Evolutionary conservation across 1,140 invertebrate species (phyloP).

Genomic region (Pseudomyrmex cubaensis): DNA sequence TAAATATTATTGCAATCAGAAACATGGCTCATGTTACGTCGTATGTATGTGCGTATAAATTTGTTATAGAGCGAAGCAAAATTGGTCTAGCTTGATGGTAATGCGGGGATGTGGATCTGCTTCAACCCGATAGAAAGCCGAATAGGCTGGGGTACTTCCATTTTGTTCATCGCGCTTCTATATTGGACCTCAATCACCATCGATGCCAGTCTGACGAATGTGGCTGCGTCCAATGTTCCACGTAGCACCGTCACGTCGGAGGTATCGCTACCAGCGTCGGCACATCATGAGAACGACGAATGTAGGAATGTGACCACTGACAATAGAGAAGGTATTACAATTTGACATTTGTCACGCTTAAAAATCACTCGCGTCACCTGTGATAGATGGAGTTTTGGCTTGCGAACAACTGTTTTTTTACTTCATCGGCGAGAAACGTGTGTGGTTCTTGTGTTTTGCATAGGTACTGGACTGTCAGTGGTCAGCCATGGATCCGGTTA

Average conservation of each 20-base stretch:
- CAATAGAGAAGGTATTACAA: constrained; percentile 67
- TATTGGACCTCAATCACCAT: constrained; percentile 77
- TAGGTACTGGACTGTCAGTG: constrained; percentile 80
- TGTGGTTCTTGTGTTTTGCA: constrained; percentile 29
- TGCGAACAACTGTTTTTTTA: neutral
- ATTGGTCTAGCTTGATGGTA: constrained; percentile 76
- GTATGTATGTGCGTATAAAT: neutral
- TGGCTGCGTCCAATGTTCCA: constrained; percentile 73
- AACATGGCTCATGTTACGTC: neutral
- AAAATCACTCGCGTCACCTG: no score
- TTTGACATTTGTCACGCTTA: no score
- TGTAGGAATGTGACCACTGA: constrained; percentile 82
- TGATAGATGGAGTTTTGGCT: neutral
- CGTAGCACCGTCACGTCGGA: constrained; percentile 76
- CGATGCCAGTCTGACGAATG: constrained; percentile 77
- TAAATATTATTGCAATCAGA: neutral
- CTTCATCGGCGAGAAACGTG: neutral
- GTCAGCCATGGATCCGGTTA: constrained; percentile 78
- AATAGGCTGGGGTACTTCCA: constrained; percentile 79
- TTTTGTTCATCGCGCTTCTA: constrained; percentile 78
- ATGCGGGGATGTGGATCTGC: constrained; percentile 85
- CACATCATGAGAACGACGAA: constrained; percentile 74
- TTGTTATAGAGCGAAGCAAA: constrained; percentile 69
- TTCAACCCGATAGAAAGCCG: constrained; percentile 80
- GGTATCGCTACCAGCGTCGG: constrained; percentile 77